Evolutionary conservation across 2,888 invertebrate species (phyloP).

Genomic region (Copidosoma aretas): DNA sequence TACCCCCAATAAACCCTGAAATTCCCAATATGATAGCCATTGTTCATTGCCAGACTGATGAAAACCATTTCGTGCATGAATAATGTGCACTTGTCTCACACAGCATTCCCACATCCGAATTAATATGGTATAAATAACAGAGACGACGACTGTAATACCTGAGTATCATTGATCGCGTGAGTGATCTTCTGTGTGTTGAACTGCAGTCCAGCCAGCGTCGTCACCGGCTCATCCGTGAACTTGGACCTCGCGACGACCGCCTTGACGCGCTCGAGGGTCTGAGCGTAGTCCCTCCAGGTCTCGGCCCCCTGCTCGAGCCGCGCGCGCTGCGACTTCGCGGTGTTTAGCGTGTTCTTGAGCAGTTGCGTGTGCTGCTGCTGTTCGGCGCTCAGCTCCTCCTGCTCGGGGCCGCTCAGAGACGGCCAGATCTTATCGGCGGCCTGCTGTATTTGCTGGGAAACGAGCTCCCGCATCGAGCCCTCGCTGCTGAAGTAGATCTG

Average conservation of each 20-base stretch:
- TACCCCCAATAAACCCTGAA: too few relatives aligned
- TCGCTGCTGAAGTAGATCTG: conserved; percentile 81
- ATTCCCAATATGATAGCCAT: too few relatives aligned
- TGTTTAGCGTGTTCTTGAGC: conserved; percentile 81
- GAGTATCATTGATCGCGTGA: conserved; percentile 71
- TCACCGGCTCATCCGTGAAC: conserved; percentile 80
- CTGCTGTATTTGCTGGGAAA: conserved; percentile 81
- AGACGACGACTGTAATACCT: conserved; percentile 53
- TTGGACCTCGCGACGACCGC: conserved; percentile 77
- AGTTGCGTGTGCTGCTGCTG: conserved; percentile 82
- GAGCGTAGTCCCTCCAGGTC: conserved; percentile 85
- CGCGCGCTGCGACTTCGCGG: conserved; percentile 81
- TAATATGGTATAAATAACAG: too few relatives aligned
- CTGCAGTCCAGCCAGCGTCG: conserved; percentile 81
- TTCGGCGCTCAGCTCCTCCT: conserved; percentile 82
- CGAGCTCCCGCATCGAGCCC: conserved; percentile 77
- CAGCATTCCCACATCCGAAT: too few relatives aligned
- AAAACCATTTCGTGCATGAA: too few relatives aligned
- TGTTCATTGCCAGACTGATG: too few relatives aligned
- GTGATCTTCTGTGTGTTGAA: conserved; percentile 83
- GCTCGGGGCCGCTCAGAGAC: conserved; percentile 79
- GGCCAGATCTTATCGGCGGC: conserved; percentile 89
- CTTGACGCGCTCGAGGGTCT: conserved; percentile 78
- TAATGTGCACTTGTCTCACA: too few relatives aligned
- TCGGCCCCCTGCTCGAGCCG: conserved; percentile 82